phyloP scores from a whole-genome alignment of 2,113 vertebrate species.

The Machaerirhynchus nigripectus region DNA sequence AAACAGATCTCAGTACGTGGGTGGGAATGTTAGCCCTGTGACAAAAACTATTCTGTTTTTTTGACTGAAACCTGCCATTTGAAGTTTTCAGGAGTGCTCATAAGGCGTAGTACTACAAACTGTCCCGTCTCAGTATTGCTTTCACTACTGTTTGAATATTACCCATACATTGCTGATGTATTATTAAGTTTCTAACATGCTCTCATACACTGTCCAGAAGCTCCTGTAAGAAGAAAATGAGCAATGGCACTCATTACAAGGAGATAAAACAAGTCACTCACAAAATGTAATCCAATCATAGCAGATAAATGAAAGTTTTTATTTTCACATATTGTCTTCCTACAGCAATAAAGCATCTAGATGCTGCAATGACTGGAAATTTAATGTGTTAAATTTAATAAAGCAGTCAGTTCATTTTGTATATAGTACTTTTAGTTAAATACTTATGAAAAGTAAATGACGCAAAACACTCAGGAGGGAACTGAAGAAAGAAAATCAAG shows the following conservation, averaged over 20 bases:
- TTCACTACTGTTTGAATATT: not conserved
- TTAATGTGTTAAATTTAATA: not conserved
- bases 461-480: not conserved
- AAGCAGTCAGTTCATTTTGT: not conserved
- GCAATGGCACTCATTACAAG: not conserved
- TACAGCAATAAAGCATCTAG: not conserved
- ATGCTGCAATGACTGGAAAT: not conserved
- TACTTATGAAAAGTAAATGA: not conserved
- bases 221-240: not conserved
- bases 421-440: not conserved
- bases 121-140: not conserved
- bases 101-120: not conserved
- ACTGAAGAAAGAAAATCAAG: not conserved
- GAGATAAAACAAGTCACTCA: not conserved
- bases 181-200: not conserved
- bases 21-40: not conserved
- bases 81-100: not conserved
- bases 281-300: constrained; percentile 9
- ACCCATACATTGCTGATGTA: not conserved
- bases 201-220: not conserved
- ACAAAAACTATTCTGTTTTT: not conserved
- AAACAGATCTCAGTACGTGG: accelerated
- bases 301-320: not conserved
- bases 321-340: not conserved
- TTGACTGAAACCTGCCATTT: not conserved